Evolutionary conservation across 2,797 vertebrate genomes (phyloP), one percentile per base, ranked within the genome.

Genomic region (Mus spretus): DNA sequence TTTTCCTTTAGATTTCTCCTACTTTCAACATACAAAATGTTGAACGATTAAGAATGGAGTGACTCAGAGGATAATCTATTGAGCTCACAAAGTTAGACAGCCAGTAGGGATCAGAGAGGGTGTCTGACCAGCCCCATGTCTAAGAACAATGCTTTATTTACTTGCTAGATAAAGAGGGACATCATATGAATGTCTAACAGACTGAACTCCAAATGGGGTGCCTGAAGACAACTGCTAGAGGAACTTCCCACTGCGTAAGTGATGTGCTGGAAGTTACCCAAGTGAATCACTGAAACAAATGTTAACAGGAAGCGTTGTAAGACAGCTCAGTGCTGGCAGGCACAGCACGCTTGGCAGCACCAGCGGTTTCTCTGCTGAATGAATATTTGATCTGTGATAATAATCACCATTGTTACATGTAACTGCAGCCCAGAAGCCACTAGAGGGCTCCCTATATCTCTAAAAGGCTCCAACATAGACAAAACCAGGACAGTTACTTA

Each of bases 11-110:
- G 84, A 94, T 94, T 80, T 89, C 81, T 94, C 96, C 80, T 78
- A 96, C 72, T 93, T 97, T 97, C 91, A 95, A 74, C 95, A 96
- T 96, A 95, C 15, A 92, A 97, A 83, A 85, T 91, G 57, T 85
- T 96, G 82, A 59, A 93, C 96, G 91, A 96, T 75, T 0, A 19
- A 81, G 40, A 20, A 22, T 20, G 19, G 17, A 37, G 70, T 72
- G n/a, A 37, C 17, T 6, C 11, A 80, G 63, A 0, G 65, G 7
- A 82, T 87, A 95, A 93, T 14, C n/a, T 40, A 94, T 55, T 90
- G 31, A 88, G 59, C 28, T 95, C 57, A 82, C 10, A 59, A 74
- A 65, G 31, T 14, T 24, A n/a, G 61, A 92, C 14, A 84, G 20
- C 15, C 50, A 7, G 9, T 13, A 72, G 72, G 11, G 59, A 59